phyloP scores from a whole-genome alignment of 2,113 vertebrate species.

The Phrynosoma platyrhinos region DNA sequence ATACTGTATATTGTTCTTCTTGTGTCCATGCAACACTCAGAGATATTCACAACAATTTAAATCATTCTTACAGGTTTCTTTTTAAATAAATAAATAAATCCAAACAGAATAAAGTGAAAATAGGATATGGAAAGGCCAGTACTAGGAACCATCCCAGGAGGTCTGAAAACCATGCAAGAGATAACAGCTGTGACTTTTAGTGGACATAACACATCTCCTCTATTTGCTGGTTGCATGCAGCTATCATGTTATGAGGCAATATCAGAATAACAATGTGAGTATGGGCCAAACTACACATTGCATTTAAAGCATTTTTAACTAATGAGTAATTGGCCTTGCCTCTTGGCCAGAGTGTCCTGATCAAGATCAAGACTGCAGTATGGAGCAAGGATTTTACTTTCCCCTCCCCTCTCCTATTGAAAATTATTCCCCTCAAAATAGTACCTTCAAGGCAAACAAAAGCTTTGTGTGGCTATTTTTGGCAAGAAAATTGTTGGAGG shows the following conservation, averaged over 20 bases:
- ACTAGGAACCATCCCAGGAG: neutral
- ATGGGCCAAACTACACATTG: neutral
- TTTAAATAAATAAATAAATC: neutral
- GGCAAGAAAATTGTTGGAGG: neutral
- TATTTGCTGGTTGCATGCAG: neutral
- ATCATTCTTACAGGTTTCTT: neutral
- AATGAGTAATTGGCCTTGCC: neutral
- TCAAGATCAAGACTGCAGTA: neutral
- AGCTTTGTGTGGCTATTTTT: neutral
- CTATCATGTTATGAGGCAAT: too few relatives aligned
- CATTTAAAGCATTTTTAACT: neutral
- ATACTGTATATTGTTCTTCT: too few relatives aligned
- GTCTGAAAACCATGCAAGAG: neutral
- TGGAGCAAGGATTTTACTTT: neutral
- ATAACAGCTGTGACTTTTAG: neutral
- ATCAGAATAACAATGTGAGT: neutral
- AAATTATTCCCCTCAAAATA: neutral
- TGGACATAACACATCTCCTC: neutral
- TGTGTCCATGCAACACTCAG: neutral
- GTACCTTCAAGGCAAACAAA: neutral
- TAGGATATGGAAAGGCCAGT: neutral
- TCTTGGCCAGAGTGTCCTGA: neutral
- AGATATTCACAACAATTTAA: neutral
- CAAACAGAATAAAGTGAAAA: neutral
- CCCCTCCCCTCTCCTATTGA: neutral